Percentiles rank a stretch among this genome's conserved stretches.
Evolutionary conservation across 2,888 invertebrate genomes (phyloP).

Genomic region (Coelinius sp.): DNA sequence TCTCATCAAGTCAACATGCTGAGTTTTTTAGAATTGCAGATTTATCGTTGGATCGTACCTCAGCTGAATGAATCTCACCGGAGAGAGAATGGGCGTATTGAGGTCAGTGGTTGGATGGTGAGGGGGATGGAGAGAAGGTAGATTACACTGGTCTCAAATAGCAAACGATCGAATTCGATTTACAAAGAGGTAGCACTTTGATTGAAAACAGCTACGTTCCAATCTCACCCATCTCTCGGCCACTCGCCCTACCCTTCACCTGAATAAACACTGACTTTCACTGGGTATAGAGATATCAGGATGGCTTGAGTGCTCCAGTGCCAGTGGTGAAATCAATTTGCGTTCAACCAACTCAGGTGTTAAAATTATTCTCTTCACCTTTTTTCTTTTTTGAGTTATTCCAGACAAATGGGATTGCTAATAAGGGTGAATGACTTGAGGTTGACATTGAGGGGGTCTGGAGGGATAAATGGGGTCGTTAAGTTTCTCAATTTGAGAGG

Average conservation of each 20-base stretch:
- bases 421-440: slow-evolving; percentile 2
- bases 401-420: background rate
- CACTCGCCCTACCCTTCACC: slow-evolving; percentile 45
- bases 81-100: background rate
- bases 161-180: slow-evolving; percentile 57
- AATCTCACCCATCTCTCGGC: slow-evolving; percentile 55
- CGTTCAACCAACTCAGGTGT: slow-evolving; percentile 54
- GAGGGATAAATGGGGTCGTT: too few relatives aligned
- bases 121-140: background rate
- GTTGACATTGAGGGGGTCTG: background rate
- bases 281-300: slow-evolving; percentile 26
- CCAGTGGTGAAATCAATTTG: slow-evolving; percentile 54
- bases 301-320: slow-evolving; percentile 44
- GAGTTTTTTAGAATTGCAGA: slow-evolving; percentile 13
- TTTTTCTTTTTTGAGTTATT: slow-evolving; percentile 7
- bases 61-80: background rate
- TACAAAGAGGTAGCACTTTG: slow-evolving; percentile 55
- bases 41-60: background rate
- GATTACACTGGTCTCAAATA: slow-evolving; percentile 43
- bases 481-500: background rate
- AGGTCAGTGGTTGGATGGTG: background rate
- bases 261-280: slow-evolving; percentile 63
- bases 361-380: slow-evolving; percentile 49
- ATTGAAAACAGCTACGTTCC: slow-evolving; percentile 62
- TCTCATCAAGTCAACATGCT: background rate